These are phyloP conservation scores for Eretmochelys imbricata DNA, from an alignment of 2,113 vertebrate genomes.

Conservation along the genomic window DNA sequence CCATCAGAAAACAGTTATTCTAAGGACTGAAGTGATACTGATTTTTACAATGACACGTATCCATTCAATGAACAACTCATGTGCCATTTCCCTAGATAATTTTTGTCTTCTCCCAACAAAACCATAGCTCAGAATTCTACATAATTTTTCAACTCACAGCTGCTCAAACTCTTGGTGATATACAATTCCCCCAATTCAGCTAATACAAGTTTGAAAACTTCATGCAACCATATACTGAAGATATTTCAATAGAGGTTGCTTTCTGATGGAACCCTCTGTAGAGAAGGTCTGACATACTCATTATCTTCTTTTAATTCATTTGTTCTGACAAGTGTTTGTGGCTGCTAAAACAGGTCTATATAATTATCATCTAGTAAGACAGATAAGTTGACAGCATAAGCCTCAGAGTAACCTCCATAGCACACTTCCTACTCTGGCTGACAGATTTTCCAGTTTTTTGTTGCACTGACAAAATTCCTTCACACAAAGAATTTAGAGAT, in stretches of 20 bases:
- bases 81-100: neutral
- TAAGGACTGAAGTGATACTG: constrained; percentile 39
- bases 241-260: constrained; percentile 17
- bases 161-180: neutral
- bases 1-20: constrained; percentile 5
- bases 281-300: constrained; percentile 35
- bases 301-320: neutral
- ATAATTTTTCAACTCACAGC: constrained; percentile 11
- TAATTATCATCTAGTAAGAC: constrained; percentile 20
- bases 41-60: constrained; percentile 35
- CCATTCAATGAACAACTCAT: constrained; percentile 26
- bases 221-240: constrained; percentile 12
- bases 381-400: rapidly evolving
- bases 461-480: constrained; percentile 7
- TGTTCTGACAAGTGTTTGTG: constrained; percentile 6
- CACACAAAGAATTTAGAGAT: neutral
- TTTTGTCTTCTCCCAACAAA: neutral
- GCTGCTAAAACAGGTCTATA: neutral
- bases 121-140: constrained; percentile 20
- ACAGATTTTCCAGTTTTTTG: neutral
- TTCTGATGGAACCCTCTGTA: constrained; percentile 42
- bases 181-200: constrained; percentile 1
- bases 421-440: neutral
- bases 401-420: neutral
- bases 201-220: neutral